A percentile compares a stretch with the other conserved stretches of the same genome.
These are phyloP conservation scores for Loxodonta africana DNA, from an alignment of 2,113 vertebrate species.

Conservation along the genomic window DNA sequence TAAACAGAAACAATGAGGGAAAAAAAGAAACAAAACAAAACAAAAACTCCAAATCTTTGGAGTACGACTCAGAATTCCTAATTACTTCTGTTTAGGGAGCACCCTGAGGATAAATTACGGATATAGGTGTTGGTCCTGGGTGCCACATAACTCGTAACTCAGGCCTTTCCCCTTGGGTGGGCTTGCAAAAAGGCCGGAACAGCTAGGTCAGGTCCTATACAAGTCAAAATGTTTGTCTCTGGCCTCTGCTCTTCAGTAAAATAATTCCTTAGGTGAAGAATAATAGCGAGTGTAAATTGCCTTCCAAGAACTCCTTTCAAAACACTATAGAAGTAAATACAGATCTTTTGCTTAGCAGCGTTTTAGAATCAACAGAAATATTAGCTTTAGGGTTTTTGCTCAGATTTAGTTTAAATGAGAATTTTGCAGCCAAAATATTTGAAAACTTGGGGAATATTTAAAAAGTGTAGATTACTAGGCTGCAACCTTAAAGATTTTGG, in stretches of 20 bases:
- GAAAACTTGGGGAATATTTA: constrained; percentile 33
- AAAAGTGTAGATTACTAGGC: background rate
- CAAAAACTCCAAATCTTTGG: background rate
- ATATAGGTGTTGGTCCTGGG: background rate
- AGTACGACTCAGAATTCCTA: background rate
- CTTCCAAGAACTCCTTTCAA: background rate
- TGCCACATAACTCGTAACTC: background rate
- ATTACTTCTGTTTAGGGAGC: background rate
- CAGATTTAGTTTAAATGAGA: constrained; percentile 61
- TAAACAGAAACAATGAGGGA: background rate
- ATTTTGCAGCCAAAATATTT: constrained; percentile 57
- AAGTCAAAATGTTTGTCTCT: background rate
- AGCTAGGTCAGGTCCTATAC: background rate
- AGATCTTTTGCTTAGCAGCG: background rate
- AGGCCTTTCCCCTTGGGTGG: no score
- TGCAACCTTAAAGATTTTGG: background rate
- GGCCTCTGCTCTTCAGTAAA: background rate
- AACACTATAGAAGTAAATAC: background rate
- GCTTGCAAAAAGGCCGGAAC: background rate
- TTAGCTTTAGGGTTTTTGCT: constrained; percentile 28
- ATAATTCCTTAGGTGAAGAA: background rate
- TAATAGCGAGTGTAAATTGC: background rate
- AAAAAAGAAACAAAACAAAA: background rate
- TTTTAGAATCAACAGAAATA: constrained; percentile 18
- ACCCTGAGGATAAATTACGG: background rate